Evolutionary conservation across 2,113 vertebrate species (phyloP).

Genomic region (Shinisaurus crocodilurus): DNA sequence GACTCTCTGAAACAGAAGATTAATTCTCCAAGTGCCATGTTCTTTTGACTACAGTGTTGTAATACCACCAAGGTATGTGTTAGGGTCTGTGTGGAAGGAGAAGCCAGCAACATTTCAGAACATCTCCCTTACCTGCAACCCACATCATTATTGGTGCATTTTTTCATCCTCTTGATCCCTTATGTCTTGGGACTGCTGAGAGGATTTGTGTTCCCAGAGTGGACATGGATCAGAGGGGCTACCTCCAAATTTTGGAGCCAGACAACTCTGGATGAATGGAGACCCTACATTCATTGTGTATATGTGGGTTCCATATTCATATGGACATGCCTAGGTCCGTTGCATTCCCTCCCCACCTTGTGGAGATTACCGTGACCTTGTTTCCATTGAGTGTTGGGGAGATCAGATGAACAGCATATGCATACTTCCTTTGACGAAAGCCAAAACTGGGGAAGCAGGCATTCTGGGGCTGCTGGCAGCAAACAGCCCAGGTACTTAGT

Average conservation of each 20-base stretch:
- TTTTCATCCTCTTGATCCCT: not conserved
- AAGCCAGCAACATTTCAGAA: not conserved
- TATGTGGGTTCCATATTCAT: not conserved
- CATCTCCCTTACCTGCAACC: not conserved
- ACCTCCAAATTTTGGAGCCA: not conserved
- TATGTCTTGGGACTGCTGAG: not conserved
- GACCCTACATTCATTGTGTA: not conserved
- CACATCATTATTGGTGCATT: not conserved
- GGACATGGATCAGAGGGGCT: not conserved
- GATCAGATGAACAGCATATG: too few species aligned
- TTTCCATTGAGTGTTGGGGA: not conserved
- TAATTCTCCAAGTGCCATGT: slow-evolving; percentile 39
- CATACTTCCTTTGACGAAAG: not conserved
- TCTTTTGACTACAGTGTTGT: rapidly evolving
- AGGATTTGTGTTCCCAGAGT: not conserved
- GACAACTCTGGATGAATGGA: not conserved
- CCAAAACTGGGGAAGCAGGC: not conserved
- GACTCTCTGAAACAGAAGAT: slow-evolving; percentile 1
- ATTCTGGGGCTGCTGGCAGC: not conserved
- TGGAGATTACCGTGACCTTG: not conserved
- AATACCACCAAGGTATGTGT: not conserved
- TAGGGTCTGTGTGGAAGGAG: not conserved
- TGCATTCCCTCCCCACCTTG: not conserved
- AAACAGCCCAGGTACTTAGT: not conserved
- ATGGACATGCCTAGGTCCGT: not conserved